These are phyloP conservation scores for Pentalonia nigronervosa DNA, from an alignment of 1,140 invertebrate species.

Conservation along the genomic window DNA sequence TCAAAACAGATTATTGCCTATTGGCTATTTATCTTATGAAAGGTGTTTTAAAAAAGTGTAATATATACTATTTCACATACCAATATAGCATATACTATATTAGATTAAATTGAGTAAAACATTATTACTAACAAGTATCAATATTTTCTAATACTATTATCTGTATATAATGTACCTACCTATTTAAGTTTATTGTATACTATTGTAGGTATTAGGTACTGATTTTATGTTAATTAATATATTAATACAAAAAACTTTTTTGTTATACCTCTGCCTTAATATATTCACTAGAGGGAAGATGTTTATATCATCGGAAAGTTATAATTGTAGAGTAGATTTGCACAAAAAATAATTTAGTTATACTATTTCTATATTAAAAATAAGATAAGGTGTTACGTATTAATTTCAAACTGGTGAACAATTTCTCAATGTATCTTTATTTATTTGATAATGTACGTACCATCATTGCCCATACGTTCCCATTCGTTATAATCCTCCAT, in stretches of 20 bases:
- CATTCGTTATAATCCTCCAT: slow-evolving; percentile 65
- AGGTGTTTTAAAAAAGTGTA: not conserved
- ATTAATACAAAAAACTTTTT: too few relatives aligned
- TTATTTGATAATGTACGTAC: slow-evolving; percentile 39
- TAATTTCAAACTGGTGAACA: not conserved
- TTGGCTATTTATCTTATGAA: not conserved
- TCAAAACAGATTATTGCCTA: not conserved
- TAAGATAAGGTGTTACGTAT: not conserved
- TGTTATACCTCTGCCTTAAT: too few relatives aligned
- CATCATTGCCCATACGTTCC: slow-evolving; percentile 59
- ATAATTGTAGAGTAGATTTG: too few relatives aligned
- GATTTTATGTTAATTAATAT: too few relatives aligned
- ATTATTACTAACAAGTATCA: not conserved
- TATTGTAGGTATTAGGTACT: too few relatives aligned
- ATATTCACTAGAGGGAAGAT: too few relatives aligned
- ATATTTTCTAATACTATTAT: not conserved
- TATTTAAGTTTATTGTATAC: too few relatives aligned
- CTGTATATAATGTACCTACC: not conserved
- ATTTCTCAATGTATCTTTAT: not conserved
- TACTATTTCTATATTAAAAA: not conserved
- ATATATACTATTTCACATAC: too few relatives aligned
- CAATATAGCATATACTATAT: too few relatives aligned
- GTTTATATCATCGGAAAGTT: too few relatives aligned
- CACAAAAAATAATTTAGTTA: too few relatives aligned
- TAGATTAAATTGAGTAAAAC: not conserved